phyloP scores from a whole-genome alignment of 1,140 invertebrate genomes.

The Pantala flavescens region DNA sequence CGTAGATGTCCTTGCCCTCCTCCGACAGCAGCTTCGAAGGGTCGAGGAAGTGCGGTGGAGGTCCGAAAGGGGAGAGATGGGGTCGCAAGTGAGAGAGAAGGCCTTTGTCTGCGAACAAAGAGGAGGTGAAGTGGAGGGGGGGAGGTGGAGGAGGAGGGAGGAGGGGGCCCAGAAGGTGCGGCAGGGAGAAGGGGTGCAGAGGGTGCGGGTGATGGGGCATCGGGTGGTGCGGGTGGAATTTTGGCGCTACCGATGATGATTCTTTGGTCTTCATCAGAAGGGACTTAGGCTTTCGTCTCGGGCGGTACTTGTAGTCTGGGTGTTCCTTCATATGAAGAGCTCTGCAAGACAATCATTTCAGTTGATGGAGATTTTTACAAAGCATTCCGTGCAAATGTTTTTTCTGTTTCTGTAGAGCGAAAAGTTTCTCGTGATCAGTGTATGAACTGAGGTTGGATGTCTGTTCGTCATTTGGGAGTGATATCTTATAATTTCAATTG shows the following conservation, averaged over 20 bases:
- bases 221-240: neutral
- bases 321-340: constrained; percentile 96
- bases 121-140: constrained; percentile 24
- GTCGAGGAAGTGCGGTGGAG: constrained; percentile 13
- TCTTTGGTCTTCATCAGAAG: constrained; percentile 52
- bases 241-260: constrained; percentile 28
- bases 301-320: constrained; percentile 91
- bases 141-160: constrained; percentile 44
- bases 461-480: no score
- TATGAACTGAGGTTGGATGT: no score
- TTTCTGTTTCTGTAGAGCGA: no score
- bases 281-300: constrained; percentile 78
- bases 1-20: constrained; percentile 12
- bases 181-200: constrained; percentile 40
- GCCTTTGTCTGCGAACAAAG: constrained; percentile 14
- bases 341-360: constrained; percentile 41
- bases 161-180: constrained; percentile 43
- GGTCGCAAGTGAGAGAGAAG: constrained; percentile 22
- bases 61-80: constrained; percentile 22
- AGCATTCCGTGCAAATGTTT: no score
- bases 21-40: neutral
- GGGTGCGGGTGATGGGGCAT: constrained; percentile 37
- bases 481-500: no score
- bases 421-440: no score
- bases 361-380: neutral